Conservation (phyloP, 2,888 invertebrate genomes). For the Pristionchus entomophagus region DNA sequence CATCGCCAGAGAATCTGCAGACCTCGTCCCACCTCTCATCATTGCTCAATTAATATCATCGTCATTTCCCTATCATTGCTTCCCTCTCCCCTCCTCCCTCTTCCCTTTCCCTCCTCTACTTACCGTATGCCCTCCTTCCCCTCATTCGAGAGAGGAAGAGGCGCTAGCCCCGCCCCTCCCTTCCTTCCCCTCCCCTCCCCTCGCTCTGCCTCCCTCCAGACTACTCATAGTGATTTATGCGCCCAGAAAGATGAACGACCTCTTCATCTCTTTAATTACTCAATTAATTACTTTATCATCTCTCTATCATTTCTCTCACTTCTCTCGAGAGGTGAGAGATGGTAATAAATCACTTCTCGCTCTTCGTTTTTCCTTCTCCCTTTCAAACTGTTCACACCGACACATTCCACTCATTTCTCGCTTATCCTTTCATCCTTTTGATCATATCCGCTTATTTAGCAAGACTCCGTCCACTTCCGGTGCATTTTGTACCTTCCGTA, state of each 20-base stretch:
- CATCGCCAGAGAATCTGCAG: too few species aligned
- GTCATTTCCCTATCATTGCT: constrained; percentile 18
- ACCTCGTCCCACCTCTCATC: background rate
- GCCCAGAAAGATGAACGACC: background rate
- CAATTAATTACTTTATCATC: constrained; percentile 30
- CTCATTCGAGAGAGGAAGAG: background rate
- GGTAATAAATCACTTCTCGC: constrained; percentile 26
- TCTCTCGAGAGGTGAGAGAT: background rate
- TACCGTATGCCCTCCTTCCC: background rate
- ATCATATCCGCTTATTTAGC: background rate
- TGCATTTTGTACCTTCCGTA: background rate
- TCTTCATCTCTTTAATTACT: constrained; percentile 20
- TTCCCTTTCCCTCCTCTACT: constrained; percentile 26
- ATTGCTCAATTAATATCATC: background rate
- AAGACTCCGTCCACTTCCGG: background rate
- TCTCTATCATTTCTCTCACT: background rate
- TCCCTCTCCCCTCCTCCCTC: background rate
- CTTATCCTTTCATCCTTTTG: constrained; percentile 1
- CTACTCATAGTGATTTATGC: constrained; percentile 28
- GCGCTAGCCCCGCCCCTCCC: background rate
- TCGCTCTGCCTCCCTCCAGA: constrained; percentile 16
- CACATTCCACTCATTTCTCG: background rate
- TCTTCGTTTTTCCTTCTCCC: background rate
- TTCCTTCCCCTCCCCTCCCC: background rate
- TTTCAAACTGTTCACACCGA: background rate